These are phyloP conservation scores for Gastracanthus pulcherrimus DNA, from an alignment of 2,888 invertebrate genomes.

Conservation along the genomic window DNA sequence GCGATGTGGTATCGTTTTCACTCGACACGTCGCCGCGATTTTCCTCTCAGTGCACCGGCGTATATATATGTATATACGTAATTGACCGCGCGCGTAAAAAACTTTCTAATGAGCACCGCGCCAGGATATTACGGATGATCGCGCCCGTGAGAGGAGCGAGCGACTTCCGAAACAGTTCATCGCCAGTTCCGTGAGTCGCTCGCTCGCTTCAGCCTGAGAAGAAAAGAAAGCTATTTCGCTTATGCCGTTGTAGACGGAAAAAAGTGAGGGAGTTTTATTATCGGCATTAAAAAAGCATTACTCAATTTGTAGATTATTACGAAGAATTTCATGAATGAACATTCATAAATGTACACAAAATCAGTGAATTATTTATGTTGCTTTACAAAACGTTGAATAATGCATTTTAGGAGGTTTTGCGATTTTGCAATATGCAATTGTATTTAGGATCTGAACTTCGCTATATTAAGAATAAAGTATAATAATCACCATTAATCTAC, in stretches of 20 bases:
- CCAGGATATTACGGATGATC: slow-evolving; percentile 16
- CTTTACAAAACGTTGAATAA: too few species aligned
- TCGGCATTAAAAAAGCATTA: not conserved
- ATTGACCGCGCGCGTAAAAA: slow-evolving; percentile 65
- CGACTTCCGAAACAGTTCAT: not conserved
- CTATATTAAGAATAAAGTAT: too few species aligned
- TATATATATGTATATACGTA: slow-evolving; percentile 45
- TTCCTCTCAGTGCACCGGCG: slow-evolving; percentile 66
- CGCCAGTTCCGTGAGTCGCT: not conserved
- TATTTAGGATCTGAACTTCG: too few species aligned
- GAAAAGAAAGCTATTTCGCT: not conserved
- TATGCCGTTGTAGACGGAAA: not conserved
- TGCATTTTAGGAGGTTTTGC: too few species aligned
- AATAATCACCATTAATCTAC: too few species aligned
- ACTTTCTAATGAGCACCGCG: slow-evolving; percentile 70
- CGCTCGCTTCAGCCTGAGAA: not conserved
- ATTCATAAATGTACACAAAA: too few species aligned
- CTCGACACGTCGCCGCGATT: slow-evolving; percentile 46
- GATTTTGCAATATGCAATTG: too few species aligned
- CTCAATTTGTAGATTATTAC: not conserved
- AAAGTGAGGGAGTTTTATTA: not conserved
- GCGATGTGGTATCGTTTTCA: slow-evolving; percentile 25
- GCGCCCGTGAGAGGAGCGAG: not conserved
- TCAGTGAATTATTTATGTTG: too few species aligned
- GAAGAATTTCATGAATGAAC: not conserved